phyloP scores from a whole-genome alignment of 2,113 vertebrate species.

The Semicossyphus pulcher region DNA sequence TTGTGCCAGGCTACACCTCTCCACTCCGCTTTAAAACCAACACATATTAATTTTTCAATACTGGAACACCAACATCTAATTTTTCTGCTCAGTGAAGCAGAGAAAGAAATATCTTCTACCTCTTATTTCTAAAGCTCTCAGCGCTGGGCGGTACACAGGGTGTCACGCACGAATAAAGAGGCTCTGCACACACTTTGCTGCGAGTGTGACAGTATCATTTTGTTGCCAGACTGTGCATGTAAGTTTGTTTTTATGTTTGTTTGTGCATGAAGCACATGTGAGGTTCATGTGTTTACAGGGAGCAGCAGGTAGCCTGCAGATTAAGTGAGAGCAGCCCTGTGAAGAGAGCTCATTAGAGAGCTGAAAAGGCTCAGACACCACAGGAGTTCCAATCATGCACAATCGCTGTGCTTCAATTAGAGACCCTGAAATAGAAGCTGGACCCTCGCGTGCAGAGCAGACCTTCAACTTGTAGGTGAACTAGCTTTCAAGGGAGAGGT shows the following conservation, averaged over 20 bases:
- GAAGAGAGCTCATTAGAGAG: slow-evolving; percentile 61
- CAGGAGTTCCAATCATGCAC: slow-evolving; percentile 51
- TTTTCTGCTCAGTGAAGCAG: slow-evolving; percentile 38
- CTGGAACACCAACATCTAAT: slow-evolving; percentile 6
- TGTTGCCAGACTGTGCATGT: background rate
- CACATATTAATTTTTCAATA: slow-evolving; percentile 25
- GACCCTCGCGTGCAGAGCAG: slow-evolving; percentile 15
- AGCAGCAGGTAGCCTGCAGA: slow-evolving; percentile 8
- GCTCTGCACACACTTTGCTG: background rate
- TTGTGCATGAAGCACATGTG: background rate
- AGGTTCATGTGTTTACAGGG: background rate
- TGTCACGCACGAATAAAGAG: slow-evolving; percentile 10
- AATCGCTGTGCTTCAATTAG: slow-evolving; percentile 57
- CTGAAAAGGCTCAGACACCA: slow-evolving; percentile 34
- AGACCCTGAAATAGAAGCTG: slow-evolving; percentile 19
- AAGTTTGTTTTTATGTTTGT: background rate
- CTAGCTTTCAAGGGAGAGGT: background rate
- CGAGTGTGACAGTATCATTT: background rate
- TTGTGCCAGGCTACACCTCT: slow-evolving; percentile 12
- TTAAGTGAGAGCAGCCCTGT: slow-evolving; percentile 23
- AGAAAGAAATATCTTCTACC: slow-evolving; percentile 7
- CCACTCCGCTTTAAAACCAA: slow-evolving; percentile 30
- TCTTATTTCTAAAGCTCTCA: slow-evolving; percentile 1
- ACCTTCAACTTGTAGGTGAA: background rate
- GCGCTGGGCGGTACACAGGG: background rate